Percentiles rank a stretch among this genome's conserved stretches.
phyloP scores from a whole-genome alignment of 1,140 invertebrate species.

The Cyclargus thomasi region DNA sequence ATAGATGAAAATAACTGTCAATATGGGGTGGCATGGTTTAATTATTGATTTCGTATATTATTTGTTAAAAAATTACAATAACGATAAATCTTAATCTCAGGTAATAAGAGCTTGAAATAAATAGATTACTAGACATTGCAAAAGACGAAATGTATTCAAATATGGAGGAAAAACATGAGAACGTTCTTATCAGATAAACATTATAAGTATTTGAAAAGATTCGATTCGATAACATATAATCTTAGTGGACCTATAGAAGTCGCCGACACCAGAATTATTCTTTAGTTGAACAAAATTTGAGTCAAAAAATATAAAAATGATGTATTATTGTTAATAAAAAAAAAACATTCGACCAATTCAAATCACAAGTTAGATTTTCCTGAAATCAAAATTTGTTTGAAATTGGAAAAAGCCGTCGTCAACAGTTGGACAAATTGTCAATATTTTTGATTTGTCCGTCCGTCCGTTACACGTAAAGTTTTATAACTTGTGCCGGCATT shows the following conservation, averaged over 20 bases:
- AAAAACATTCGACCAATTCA: too few relatives aligned
- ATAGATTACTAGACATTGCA: not conserved
- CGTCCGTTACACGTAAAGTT: conserved; percentile 8
- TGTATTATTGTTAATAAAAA: too few relatives aligned
- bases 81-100: not conserved
- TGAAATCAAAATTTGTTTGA: not conserved
- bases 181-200: not conserved
- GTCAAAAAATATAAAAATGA: too few relatives aligned
- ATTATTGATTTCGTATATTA: too few relatives aligned
- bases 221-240: conserved; percentile 4
- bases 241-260: not conserved
- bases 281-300: too few relatives aligned
- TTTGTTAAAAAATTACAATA: too few relatives aligned
- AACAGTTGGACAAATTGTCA: conserved; percentile 5
- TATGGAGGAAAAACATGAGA: conserved; percentile 5
- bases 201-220: not conserved
- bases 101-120: not conserved
- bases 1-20: too few relatives aligned
- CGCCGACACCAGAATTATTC: not conserved
- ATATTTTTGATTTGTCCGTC: conserved; percentile 9
- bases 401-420: not conserved
- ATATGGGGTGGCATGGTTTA: too few relatives aligned
- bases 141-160: not conserved
- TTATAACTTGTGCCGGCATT: not conserved
- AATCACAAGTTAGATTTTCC: not conserved